These are phyloP conservation scores for Trichopria drosophilae DNA, from an alignment of 2,888 invertebrate species.

Conservation along the genomic window DNA sequence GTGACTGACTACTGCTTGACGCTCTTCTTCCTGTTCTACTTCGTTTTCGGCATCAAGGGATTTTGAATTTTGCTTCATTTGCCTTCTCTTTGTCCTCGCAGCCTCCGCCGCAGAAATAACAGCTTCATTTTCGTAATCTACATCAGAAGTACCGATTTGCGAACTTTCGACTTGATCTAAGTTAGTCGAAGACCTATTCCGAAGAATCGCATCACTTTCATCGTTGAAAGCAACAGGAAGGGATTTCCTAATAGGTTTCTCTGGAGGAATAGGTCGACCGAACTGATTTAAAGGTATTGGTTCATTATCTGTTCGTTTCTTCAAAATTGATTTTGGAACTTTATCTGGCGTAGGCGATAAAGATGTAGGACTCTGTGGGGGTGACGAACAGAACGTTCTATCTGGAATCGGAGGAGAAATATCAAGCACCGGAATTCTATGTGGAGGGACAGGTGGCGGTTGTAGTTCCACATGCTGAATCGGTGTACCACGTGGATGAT, in stretches of 20 bases:
- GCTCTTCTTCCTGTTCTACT: constrained; percentile 49
- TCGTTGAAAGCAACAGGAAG: constrained; percentile 19
- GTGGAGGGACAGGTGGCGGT: constrained; percentile 29
- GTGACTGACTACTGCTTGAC: constrained; percentile 69
- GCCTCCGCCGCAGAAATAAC: constrained; percentile 54
- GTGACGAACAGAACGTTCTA: constrained; percentile 19
- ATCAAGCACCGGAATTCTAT: constrained; percentile 29
- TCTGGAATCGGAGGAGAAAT: constrained; percentile 30
- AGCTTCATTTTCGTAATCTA: constrained; percentile 52
- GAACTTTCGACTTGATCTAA: constrained; percentile 38
- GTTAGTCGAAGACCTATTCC: constrained; percentile 46
- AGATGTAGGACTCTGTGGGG: constrained; percentile 19
- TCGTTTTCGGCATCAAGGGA: constrained; percentile 44
- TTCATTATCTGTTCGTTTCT: constrained; percentile 60
- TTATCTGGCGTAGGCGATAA: constrained; percentile 64
- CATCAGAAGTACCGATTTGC: constrained; percentile 39
- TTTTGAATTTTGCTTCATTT: constrained; percentile 45
- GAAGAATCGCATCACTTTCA: constrained; percentile 27
- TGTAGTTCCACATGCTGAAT: constrained; percentile 38
- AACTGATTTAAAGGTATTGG: constrained; percentile 46
- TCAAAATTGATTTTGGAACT: constrained; percentile 79
- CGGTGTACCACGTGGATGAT: constrained; percentile 49
- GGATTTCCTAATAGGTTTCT: constrained; percentile 46
- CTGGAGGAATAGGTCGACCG: constrained; percentile 51
- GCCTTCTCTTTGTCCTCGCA: constrained; percentile 51